Conservation (phyloP, 2,797 vertebrate genomes). For the Poeciliopsis infans region DNA sequence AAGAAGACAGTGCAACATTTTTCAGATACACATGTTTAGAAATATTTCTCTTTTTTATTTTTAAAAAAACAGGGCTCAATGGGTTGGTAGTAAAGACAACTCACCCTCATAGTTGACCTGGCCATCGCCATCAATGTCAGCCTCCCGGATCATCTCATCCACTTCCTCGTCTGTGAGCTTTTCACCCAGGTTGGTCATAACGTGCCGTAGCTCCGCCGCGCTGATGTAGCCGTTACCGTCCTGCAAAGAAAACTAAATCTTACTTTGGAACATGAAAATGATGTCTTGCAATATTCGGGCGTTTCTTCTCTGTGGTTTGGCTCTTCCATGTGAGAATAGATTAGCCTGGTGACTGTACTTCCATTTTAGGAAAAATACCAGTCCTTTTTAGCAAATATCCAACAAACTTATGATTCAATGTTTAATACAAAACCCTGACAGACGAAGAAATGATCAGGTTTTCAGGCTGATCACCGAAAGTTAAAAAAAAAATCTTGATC, state of each 20-base stretch:
- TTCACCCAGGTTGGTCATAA: constrained; percentile 93
- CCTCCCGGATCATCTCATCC: constrained; percentile 93
- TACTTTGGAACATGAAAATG: neutral
- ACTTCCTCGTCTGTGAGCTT: constrained; percentile 92
- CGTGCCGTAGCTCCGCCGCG: constrained; percentile 88
- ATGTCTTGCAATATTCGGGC: neutral
- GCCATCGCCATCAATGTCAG: constrained; percentile 90
- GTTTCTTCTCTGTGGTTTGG: neutral
- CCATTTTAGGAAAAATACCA: neutral
- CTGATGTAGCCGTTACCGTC: constrained; percentile 92
- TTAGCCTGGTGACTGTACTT: neutral
- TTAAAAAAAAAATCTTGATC: no score
- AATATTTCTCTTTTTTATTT: no score
- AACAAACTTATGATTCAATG: neutral
- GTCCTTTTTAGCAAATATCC: neutral
- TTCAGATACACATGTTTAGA: neutral
- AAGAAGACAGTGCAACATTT: neutral
- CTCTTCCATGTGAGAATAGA: neutral
- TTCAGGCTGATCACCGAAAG: no score
- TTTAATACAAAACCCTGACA: neutral
- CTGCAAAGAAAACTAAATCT: constrained; percentile 57
- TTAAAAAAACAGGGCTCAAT: neutral
- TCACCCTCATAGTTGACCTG: constrained; percentile 94
- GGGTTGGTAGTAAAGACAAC: constrained; percentile 5
- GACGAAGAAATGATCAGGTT: neutral